Percentiles rank a stretch among this genome's conserved stretches.
These are phyloP conservation scores for Sus cebifrons DNA, from an alignment of 2,797 vertebrate genomes.

Conservation along the genomic window DNA sequence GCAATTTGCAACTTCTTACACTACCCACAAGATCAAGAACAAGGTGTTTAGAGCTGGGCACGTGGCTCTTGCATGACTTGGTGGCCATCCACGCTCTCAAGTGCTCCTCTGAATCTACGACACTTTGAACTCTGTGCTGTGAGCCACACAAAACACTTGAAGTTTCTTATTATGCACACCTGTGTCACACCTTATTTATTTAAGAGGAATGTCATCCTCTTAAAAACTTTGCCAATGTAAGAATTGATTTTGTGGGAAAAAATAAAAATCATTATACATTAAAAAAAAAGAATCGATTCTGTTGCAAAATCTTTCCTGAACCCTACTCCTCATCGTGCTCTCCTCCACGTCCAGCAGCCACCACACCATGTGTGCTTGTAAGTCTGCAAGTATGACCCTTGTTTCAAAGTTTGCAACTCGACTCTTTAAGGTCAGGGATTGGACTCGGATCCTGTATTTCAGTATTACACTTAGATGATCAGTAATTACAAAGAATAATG, in stretches of 20 bases:
- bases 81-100: background rate
- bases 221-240: slow-evolving; percentile 8
- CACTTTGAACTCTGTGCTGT: background rate
- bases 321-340: background rate
- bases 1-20: background rate
- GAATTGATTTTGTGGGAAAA: background rate
- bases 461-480: background rate
- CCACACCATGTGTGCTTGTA: fast-evolving
- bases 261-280: no score
- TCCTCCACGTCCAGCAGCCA: background rate
- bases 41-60: background rate
- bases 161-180: background rate
- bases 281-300: background rate
- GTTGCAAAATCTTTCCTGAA: background rate
- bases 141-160: background rate
- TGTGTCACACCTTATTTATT: background rate
- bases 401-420: background rate
- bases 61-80: fast-evolving
- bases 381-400: background rate
- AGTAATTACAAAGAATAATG: background rate
- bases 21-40: background rate
- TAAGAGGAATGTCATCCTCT: background rate
- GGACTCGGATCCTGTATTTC: background rate
- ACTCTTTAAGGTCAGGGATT: background rate
- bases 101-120: background rate